These are phyloP conservation scores for Hippasteria phrygiana DNA, from an alignment of 53 echinoderm and acorn worm species.

Conservation along the genomic window DNA sequence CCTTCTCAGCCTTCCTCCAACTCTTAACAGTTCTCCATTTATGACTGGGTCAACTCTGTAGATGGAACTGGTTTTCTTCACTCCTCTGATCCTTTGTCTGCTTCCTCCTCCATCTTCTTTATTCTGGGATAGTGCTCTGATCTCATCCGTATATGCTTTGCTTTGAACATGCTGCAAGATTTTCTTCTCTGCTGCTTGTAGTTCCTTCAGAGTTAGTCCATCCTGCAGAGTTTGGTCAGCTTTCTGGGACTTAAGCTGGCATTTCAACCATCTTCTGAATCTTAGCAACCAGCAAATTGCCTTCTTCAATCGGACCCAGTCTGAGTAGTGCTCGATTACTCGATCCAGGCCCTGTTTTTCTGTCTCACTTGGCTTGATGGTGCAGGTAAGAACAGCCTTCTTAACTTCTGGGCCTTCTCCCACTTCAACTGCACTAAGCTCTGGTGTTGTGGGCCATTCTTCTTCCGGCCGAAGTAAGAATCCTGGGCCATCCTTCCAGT, in stretches of 20 bases:
- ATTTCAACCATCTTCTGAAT: slow-evolving; percentile 22
- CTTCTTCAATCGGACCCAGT: slow-evolving; percentile 54
- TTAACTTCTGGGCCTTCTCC: slow-evolving; percentile 28
- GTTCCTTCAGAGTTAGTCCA: slow-evolving; percentile 1
- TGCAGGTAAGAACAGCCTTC: slow-evolving; percentile 5
- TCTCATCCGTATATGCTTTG: slow-evolving; percentile 37
- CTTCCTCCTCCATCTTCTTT: background rate
- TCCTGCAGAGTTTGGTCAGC: slow-evolving; percentile 17
- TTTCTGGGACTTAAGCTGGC: background rate
- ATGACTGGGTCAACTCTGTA: slow-evolving; percentile 35
- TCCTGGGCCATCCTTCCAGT: slow-evolving; percentile 22
- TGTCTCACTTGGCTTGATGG: slow-evolving; percentile 5
- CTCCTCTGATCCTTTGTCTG: background rate
- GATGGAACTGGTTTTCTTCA: slow-evolving; percentile 16
- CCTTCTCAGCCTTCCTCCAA: slow-evolving; percentile 19
- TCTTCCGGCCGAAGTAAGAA: slow-evolving; percentile 33
- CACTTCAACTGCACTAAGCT: background rate
- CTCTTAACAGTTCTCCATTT: slow-evolving; percentile 1
- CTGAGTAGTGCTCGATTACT: slow-evolving; percentile 37
- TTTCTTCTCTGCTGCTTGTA: slow-evolving; percentile 40
- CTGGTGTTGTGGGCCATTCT: slow-evolving; percentile 28
- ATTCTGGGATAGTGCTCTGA: background rate
- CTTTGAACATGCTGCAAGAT: slow-evolving; percentile 29
- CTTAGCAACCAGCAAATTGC: slow-evolving; percentile 55
- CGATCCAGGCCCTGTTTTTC: slow-evolving; percentile 7